Evolutionary conservation across 2,113 vertebrate species (phyloP), one percentile per base, ranked within the genome.

Genomic region (Scomber colias): DNA sequence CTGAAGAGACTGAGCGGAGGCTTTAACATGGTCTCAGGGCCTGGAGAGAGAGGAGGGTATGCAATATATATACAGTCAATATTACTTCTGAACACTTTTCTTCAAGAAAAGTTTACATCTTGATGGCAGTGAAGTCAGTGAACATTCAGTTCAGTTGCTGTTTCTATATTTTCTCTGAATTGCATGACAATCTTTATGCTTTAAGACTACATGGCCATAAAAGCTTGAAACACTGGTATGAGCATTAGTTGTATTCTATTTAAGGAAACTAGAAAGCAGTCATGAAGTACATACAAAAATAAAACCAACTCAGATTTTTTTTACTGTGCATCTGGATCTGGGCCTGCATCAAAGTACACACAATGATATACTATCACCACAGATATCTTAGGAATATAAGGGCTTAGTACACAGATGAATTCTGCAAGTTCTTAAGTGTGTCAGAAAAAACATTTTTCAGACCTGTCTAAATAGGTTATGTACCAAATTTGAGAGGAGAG

Each of bases 1-100:
- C 95, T 97, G 95, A 94, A 95, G 93, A 96, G 83, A 81, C 90
- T 94, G 70, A 93, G 76, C 51, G 90, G 85, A 79, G 94, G 83
- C 87, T 87, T 92, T 63, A 88, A 87, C 91, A 95, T 93, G 80
- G 92, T 83, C 84, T 93, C 96, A 92, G 93, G 91, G 88, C 87
- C 90, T 95, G 81, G 53, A 50, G n/a, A 82, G 12, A 79, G 79
- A 16, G 83, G 30, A 82, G 54, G 8, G 55, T 13, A 27, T 16
- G 11, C 0, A 68, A 27, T 2, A 13, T 16, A n/a, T 19, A 64
- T 48, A 51, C 1, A 57, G 31, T 49, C 49, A 2, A 62, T 21
- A 61, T 46, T 44, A 49, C 13, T 57, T 17, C 35, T 40, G 7
- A 40, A 40, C 35, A 40, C 6, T 40, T 40, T 40, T 40, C 35